phyloP scores from a whole-genome alignment of 2,113 vertebrate genomes.

The Spizaetus ornatus region DNA sequence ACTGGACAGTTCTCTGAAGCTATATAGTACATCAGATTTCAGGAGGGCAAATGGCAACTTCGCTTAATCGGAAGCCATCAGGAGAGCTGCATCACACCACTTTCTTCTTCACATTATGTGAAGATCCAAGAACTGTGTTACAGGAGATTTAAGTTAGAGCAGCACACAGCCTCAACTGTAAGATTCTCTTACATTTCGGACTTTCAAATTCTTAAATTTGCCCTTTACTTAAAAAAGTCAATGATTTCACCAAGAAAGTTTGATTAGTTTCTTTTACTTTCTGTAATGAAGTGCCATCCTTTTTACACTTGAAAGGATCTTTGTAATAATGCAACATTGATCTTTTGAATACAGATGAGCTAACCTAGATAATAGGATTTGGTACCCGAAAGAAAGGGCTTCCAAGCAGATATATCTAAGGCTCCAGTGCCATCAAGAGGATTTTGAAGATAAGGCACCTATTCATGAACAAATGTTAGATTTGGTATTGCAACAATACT shows the following conservation, averaged over 20 bases:
- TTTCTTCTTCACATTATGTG: slow-evolving; percentile 24
- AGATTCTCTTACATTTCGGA: slow-evolving; percentile 70
- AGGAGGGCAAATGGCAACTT: not conserved
- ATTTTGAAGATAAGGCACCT: slow-evolving; percentile 31
- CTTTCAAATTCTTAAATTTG: slow-evolving; percentile 82
- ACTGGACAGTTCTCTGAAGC: not conserved
- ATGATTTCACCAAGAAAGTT: slow-evolving; percentile 85
- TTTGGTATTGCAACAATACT: not conserved
- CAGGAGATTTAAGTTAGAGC: slow-evolving; percentile 34
- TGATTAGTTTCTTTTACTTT: slow-evolving; percentile 89
- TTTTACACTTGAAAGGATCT: slow-evolving; percentile 89
- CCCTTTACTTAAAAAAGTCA: slow-evolving; percentile 87
- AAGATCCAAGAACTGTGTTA: slow-evolving; percentile 34
- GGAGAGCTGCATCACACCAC: not conserved
- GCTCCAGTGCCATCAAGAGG: slow-evolving; percentile 78
- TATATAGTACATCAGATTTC: not conserved
- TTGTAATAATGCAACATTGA: slow-evolving; percentile 88
- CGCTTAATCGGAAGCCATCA: slow-evolving; percentile 5
- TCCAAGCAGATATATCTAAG: slow-evolving; percentile 23
- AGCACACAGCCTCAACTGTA: slow-evolving; percentile 51
- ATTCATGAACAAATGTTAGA: not conserved
- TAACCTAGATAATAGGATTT: slow-evolving; percentile 85
- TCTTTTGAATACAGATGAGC: slow-evolving; percentile 88
- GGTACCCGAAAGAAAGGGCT: slow-evolving; percentile 43
- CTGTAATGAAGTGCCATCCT: slow-evolving; percentile 87